Base-by-base conservation (phyloP, 2,888 invertebrate genomes). In the Caenorhabditis japonica region DNA sequence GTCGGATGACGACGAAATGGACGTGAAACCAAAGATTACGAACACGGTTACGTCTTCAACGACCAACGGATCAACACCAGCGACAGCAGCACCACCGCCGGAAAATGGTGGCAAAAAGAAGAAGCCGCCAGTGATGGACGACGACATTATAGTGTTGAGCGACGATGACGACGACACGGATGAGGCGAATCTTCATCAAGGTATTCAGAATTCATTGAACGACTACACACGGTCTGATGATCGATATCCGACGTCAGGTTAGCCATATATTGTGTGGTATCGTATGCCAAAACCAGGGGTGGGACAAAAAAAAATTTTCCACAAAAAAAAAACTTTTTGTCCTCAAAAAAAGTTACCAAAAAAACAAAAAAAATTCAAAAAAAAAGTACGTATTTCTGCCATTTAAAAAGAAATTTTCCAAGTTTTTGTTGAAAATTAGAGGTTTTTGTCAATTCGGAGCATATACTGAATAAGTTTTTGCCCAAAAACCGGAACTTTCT, bases 1-100 rank as follows among this genome's bases (percentile, higher is more conserved):
- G 15, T 70, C 76, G 13, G 66, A 68, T 39, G 71, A 76, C 34
- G 73, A 68, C 21, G 79, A 79, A 10, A 66, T 61, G 23, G 71
- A 56, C 17, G 17, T 56, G 3, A 39, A 39, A 25, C 21, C 46
- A 12, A 25, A 25, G 8, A 56, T 34, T 3, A 38, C 33, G 10
- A 27, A 36, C 12, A 19, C 13, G 10, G 39, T 30, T 1, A 21
- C 33, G 8, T 15, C 53, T 3, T 19, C 52, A 2, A 41, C 23
- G 10, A 15, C 56, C 4, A 43, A 8, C 5, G 41, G 17, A 17
- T 10, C 21, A 12, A 33, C 25, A 46, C 38, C 33, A 52, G 13
- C 36, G 34, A 34, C 12, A 46, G 21, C 10, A 25, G 30, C 13
- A 12, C 15, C 15, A 10, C 53, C 8, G 36, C 15, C 30, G 52